Conservation (phyloP, 1,140 invertebrate species). For the Hydropsyche tenuis region DNA sequence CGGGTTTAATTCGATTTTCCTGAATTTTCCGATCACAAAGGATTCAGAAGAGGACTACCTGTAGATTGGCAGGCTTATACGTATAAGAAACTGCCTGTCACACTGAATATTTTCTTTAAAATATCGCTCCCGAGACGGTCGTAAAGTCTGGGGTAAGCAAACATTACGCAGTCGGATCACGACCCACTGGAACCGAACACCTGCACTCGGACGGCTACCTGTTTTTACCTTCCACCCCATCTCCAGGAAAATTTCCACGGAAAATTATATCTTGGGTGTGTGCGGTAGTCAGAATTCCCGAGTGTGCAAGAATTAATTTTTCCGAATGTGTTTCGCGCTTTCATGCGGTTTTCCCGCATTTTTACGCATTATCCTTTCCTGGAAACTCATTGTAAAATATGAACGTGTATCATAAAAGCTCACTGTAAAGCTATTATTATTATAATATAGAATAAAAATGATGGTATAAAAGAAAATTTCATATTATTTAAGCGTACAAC, state of each 20-base stretch:
- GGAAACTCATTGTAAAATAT: too few species aligned
- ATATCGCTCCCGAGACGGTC: slow-evolving; percentile 40
- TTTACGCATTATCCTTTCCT: too few species aligned
- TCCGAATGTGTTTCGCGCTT: neutral
- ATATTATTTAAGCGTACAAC: too few species aligned
- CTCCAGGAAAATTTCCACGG: too few species aligned
- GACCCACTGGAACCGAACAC: slow-evolving; percentile 24
- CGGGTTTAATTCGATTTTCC: too few species aligned
- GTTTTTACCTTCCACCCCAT: too few species aligned
- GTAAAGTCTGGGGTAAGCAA: slow-evolving; percentile 39
- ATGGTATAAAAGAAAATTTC: too few species aligned
- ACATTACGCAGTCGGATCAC: slow-evolving; percentile 46
- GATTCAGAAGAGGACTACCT: slow-evolving; percentile 10
- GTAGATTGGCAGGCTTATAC: neutral
- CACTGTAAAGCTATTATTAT: too few species aligned
- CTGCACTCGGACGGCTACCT: too few species aligned
- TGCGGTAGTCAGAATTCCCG: neutral
- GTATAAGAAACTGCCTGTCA: slow-evolving; percentile 30
- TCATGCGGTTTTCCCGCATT: neutral
- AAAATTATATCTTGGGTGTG: neutral
- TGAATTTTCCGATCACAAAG: slow-evolving; percentile 12
- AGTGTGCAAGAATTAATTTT: too few species aligned
- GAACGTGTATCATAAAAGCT: too few species aligned
- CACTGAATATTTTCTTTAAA: slow-evolving; percentile 43
- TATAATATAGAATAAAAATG: too few species aligned